Evolutionary conservation across 2,113 vertebrate genomes (phyloP).

Genomic region (Motacilla alba): DNA sequence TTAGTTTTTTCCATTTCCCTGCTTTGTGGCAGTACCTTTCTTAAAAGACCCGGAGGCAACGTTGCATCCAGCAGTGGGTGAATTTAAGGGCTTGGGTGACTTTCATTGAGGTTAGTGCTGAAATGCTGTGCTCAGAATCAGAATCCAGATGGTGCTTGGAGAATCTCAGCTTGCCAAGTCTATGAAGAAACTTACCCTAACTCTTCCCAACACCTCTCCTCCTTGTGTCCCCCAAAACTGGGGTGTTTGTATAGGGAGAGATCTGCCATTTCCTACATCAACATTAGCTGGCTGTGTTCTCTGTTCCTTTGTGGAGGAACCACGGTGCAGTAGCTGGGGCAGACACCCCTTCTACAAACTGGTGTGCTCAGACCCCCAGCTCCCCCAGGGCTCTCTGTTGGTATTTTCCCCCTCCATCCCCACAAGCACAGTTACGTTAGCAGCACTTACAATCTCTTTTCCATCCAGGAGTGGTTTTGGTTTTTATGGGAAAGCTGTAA

Average conservation of each 20-base stretch:
- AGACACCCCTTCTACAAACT: not conserved
- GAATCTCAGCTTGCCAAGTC: not conserved
- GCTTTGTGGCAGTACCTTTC: not conserved
- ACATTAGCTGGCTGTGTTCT: rapidly evolving
- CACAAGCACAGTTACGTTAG: not conserved
- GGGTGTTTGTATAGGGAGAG: not conserved
- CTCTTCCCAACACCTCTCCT: not conserved
- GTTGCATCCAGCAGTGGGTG: not conserved
- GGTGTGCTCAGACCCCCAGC: not conserved
- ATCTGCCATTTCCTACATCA: not conserved
- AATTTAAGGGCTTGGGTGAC: not conserved
- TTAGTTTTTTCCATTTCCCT: not conserved
- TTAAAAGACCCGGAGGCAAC: not conserved
- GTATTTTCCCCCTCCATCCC: not conserved
- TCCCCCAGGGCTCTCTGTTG: not conserved
- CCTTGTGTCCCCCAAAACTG: not conserved
- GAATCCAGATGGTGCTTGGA: not conserved
- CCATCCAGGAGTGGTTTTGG: not conserved
- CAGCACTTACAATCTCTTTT: not conserved
- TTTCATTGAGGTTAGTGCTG: not conserved
- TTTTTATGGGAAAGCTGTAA: not conserved
- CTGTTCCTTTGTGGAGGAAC: not conserved
- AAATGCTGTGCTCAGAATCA: not conserved
- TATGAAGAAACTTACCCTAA: not conserved
- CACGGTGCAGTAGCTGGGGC: not conserved